Base-by-base conservation (phyloP, 2,113 vertebrate species). In the Ictalurus punctatus region DNA sequence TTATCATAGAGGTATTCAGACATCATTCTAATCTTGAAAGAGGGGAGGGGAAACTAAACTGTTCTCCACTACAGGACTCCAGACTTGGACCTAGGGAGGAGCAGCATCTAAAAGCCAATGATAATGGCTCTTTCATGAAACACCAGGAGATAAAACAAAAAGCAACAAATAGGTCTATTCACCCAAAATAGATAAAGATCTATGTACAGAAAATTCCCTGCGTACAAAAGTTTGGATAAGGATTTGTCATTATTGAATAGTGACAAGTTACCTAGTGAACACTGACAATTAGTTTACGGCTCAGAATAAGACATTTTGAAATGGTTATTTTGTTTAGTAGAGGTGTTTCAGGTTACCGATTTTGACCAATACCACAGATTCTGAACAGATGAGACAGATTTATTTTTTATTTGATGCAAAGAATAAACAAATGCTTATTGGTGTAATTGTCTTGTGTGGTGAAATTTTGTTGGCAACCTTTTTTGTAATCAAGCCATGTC, bases 1-100 rank as follows among this genome's bases (percentile, higher is more conserved):
- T n/a, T 1, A 86, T 25, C 54, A 76, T 25, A 76, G 71, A 86
- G 7, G 44, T 10, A 30, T 34, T 56, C 30, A 25, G 16, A 76
- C 54, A 37, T 76, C 13, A 17, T 86, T 86, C 85, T 59, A 61
- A 86, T 76, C 85, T 61, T n/a, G 27, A 52, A 84, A 48, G 40
- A 84, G 63, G 44, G 63, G 23, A 23, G 27, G 65, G 44, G 12
- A 69, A 84, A 71, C 27, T 69, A 54, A 37, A 85, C n/a, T 56
- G n/a, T 69, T 48, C 56, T 61, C 30, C 56, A 61, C 30, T 23
- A 61, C 40, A 58, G 37, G 12, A 10, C 58, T 37, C 19, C 81
- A 6, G 56, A 82, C n/a, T 19, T 61, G 21, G 58, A 83, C 40
- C 21, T 13, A 10, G 30, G 16, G 34, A 83, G 30, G 58, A 83